Percentiles rank a stretch among this genome's conserved stretches.
phyloP scores from a whole-genome alignment of 2,113 vertebrate species.

The Thunnus maccoyii region DNA sequence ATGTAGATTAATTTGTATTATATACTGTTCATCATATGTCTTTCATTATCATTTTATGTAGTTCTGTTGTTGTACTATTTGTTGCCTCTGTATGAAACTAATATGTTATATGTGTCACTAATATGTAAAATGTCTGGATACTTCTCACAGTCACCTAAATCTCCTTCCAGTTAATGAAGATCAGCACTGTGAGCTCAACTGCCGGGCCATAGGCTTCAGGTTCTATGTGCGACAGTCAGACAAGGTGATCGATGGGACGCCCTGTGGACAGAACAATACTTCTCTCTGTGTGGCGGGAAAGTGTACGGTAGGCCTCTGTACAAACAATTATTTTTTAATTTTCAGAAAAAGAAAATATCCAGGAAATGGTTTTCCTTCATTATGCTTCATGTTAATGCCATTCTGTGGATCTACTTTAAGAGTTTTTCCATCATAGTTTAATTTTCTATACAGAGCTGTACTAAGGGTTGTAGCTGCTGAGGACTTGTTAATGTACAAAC shows the following conservation, averaged over 20 bases:
- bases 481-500: neutral
- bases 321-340: neutral
- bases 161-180: constrained; percentile 84
- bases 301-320: constrained; percentile 88
- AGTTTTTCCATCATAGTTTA: neutral
- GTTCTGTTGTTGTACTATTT: neutral
- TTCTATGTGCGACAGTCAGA: constrained; percentile 94
- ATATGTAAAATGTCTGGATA: neutral
- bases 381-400: neutral
- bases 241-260: constrained; percentile 92
- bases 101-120: neutral
- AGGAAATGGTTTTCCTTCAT: neutral
- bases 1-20: neutral
- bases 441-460: neutral
- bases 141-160: neutral
- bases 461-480: neutral
- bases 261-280: constrained; percentile 89
- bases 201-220: constrained; percentile 92
- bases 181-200: constrained; percentile 93
- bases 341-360: neutral
- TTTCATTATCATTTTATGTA: neutral
- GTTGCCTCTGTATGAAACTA: neutral
- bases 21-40: neutral
- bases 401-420: neutral
- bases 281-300: constrained; percentile 91